Evolutionary conservation across 1,140 invertebrate species (phyloP).

Genomic region (Pollicipes pollicipes): DNA sequence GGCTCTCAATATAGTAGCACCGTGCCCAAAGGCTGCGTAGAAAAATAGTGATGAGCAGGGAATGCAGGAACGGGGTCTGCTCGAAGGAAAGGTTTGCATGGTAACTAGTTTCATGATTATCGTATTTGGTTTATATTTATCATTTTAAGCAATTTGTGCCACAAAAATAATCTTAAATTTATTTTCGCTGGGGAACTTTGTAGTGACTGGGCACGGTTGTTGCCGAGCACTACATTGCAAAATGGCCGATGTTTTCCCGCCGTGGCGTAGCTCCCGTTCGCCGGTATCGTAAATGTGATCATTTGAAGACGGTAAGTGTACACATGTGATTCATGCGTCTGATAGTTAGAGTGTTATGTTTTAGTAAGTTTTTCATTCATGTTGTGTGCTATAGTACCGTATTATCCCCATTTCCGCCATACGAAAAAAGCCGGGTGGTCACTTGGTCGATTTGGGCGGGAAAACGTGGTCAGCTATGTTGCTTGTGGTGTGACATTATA

Average conservation of each 20-base stretch:
- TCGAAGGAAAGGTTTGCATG: too few species aligned
- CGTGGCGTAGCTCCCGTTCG: too few species aligned
- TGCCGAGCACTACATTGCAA: background rate
- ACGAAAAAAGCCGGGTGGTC: background rate
- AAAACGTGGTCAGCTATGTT: background rate
- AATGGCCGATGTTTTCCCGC: background rate
- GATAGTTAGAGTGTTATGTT: background rate
- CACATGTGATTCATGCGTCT: background rate
- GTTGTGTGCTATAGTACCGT: background rate
- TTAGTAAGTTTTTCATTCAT: background rate
- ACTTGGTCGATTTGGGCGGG: background rate
- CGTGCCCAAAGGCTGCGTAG: too few species aligned
- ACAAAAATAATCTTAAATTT: too few species aligned
- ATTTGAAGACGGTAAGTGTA: background rate
- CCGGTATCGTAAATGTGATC: background rate
- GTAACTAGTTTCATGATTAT: too few species aligned
- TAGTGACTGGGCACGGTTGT: background rate
- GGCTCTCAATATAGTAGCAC: too few species aligned
- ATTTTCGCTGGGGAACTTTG: too few species aligned
- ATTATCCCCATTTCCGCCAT: background rate
- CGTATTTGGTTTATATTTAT: too few species aligned
- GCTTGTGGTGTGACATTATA: too few species aligned
- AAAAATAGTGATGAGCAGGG: too few species aligned
- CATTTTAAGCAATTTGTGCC: too few species aligned
- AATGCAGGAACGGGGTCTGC: too few species aligned